phyloP scores from a whole-genome alignment of 2,797 vertebrate genomes.

The Craterocephalus amniculus region DNA sequence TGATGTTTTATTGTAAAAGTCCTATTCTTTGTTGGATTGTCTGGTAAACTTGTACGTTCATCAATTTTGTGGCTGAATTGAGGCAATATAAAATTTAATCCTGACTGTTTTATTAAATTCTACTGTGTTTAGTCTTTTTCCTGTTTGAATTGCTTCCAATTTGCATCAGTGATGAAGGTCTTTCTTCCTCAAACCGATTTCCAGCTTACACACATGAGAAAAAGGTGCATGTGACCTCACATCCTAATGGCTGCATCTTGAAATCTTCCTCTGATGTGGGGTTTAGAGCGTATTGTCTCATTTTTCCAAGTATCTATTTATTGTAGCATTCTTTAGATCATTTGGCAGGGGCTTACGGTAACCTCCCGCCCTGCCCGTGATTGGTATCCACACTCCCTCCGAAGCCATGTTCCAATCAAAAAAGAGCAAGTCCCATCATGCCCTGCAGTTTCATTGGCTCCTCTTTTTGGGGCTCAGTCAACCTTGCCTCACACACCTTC shows the following conservation, averaged over 20 bases:
- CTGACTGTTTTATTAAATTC: background rate
- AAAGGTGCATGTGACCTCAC: background rate
- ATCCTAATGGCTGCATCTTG: background rate
- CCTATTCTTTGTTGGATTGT: background rate
- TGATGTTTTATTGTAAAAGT: background rate
- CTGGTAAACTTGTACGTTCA: background rate
- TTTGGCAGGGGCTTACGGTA: conserved; percentile 21
- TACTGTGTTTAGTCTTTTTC: background rate
- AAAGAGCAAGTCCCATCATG: conserved; percentile 60
- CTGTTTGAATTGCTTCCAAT: conserved; percentile 16
- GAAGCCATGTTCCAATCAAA: conserved; percentile 20
- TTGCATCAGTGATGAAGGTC: conserved; percentile 18
- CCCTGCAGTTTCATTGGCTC: conserved; percentile 18
- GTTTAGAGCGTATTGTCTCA: conserved; percentile 1
- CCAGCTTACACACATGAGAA: conserved; percentile 7
- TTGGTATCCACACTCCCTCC: conserved; percentile 42
- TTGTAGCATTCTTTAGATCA: conserved; percentile 15
- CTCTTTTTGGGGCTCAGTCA: conserved; percentile 14
- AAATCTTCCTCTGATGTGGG: conserved; percentile 17
- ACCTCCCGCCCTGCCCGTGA: conserved; percentile 38
- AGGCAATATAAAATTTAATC: background rate
- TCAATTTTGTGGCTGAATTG: conserved; percentile 8
- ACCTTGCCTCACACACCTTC: conserved; percentile 8
- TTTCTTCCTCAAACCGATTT: conserved; percentile 18
- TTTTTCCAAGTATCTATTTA: conserved; percentile 18